Evolutionary conservation across 2,888 invertebrate genomes (phyloP).

Genomic region (Monochamus alternatus): DNA sequence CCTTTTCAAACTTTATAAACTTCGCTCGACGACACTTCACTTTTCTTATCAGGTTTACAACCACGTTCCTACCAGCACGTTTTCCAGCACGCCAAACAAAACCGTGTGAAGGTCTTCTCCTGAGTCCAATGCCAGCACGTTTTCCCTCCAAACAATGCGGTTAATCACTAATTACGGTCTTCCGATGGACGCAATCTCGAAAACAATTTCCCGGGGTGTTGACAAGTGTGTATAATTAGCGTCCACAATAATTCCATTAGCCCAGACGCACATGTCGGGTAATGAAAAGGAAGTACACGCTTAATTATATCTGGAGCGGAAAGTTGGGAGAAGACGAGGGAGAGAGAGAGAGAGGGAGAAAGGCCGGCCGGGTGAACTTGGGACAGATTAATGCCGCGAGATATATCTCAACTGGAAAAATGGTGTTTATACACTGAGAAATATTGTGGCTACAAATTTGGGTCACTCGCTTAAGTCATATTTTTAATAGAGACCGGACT

Average conservation of each 20-base stretch:
- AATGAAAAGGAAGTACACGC: conserved; percentile 9
- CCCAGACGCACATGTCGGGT: neutral
- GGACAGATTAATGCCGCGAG: neutral
- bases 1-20: too few species aligned
- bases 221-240: conserved; percentile 6
- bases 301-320: conserved; percentile 3
- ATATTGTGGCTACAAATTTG: neutral
- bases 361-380: neutral
- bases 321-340: neutral
- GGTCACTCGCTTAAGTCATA: too few species aligned
- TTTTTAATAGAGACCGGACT: too few species aligned
- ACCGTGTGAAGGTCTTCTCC: neutral
- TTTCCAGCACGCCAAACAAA: neutral
- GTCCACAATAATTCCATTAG: conserved; percentile 15
- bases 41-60: too few species aligned
- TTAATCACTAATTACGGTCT: conserved; percentile 9
- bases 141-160: neutral
- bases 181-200: neutral
- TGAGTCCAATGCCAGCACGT: neutral
- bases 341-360: neutral
- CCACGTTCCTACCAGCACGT: too few species aligned
- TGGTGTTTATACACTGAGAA: neutral
- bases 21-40: too few species aligned
- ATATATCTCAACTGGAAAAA: neutral
- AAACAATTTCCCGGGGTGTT: conserved; percentile 9